A percentile compares a stretch with the other conserved stretches of the same genome.
phyloP scores from a whole-genome alignment of 1,140 invertebrate genomes.

The Periplaneta americana region DNA sequence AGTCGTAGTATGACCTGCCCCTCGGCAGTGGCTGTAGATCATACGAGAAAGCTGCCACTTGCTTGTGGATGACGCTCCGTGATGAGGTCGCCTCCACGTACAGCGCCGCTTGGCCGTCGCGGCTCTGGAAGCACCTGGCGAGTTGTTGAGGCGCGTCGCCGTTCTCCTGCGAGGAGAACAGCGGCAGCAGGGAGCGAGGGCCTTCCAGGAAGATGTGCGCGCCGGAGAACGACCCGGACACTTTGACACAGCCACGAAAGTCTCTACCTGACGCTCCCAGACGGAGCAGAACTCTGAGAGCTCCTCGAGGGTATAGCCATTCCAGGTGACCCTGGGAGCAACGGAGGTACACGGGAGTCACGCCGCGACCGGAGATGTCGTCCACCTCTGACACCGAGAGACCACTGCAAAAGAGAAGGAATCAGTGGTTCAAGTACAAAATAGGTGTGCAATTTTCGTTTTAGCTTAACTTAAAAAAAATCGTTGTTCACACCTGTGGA shows the following conservation, averaged over 20 bases:
- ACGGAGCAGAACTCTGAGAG: slow-evolving; percentile 59
- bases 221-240: slow-evolving; percentile 37
- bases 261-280: slow-evolving; percentile 49
- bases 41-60: slow-evolving; percentile 57
- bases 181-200: slow-evolving; percentile 49
- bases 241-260: slow-evolving; percentile 64
- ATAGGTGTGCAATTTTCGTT: too few relatives aligned
- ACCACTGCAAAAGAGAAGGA: slow-evolving; percentile 45
- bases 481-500: too few relatives aligned
- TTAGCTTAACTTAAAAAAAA: too few relatives aligned
- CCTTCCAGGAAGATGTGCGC: slow-evolving; percentile 67
- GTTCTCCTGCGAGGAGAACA: slow-evolving; percentile 40
- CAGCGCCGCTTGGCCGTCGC: slow-evolving; percentile 58
- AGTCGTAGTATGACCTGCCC: slow-evolving; percentile 41
- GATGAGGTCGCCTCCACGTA: slow-evolving; percentile 56
- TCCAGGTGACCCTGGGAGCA: slow-evolving; percentile 62
- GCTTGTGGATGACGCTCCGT: slow-evolving; percentile 35
- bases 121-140: slow-evolving; percentile 56
- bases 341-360: slow-evolving; percentile 70
- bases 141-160: slow-evolving; percentile 42
- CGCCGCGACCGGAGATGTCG: slow-evolving; percentile 42
- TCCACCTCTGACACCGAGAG: slow-evolving; percentile 33
- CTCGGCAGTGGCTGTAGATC: slow-evolving; percentile 53
- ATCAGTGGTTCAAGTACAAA: too few relatives aligned
- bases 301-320: slow-evolving; percentile 71